Base-by-base conservation (phyloP, 2,888 invertebrate species). In the Aspidapion aeneum region DNA sequence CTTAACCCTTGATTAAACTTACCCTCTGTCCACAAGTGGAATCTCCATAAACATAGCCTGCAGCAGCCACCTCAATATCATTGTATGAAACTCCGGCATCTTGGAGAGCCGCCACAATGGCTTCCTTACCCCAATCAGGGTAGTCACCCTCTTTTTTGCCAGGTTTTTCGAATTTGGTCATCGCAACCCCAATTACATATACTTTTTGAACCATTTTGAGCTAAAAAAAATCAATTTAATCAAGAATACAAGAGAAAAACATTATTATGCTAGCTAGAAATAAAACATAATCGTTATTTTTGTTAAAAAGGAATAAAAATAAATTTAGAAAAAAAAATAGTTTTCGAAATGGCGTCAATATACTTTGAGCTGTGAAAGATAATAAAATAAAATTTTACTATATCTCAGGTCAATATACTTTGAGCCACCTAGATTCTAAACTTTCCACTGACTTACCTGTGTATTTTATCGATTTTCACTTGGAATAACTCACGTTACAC, bases 131-230 rank as follows among this genome's bases (percentile, higher is more conserved):
- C 87, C 98, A 89, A 71, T 96, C 90, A 0, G 98, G 98, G 78
- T 98, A 99, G 79, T 98, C 98, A 73, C 90, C 88, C 58, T 89
- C 84, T 61, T 88, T 82, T 57, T 85, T 83, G 59, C 93, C 96
- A 56, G 98, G 98, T 80, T 98, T 98, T 75, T 94, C 92, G 82
- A 99, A 99, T 84, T 96, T 96, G 67, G 97, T 97, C 97, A 98
- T 98, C 68, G 97, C 97, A 71, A 97, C 96, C 68, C 98, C 98
- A 74, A 97, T 87, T 61, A 97, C 95, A 80, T 87, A 98, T 60
- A 96, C 94, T 80, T 77, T 77, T 60, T 73, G 62, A 57, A 57
- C 78, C 80, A 81, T 80, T 17, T 60, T 66, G 35, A 35, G 3
- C 35, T 35, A 35, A 35, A 35, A 35, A 35, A 35, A n/a, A n/a